A percentile compares a stretch with the other conserved stretches of the same genome.
phyloP scores from a whole-genome alignment of 2,113 vertebrate genomes.

The Martes martes region DNA sequence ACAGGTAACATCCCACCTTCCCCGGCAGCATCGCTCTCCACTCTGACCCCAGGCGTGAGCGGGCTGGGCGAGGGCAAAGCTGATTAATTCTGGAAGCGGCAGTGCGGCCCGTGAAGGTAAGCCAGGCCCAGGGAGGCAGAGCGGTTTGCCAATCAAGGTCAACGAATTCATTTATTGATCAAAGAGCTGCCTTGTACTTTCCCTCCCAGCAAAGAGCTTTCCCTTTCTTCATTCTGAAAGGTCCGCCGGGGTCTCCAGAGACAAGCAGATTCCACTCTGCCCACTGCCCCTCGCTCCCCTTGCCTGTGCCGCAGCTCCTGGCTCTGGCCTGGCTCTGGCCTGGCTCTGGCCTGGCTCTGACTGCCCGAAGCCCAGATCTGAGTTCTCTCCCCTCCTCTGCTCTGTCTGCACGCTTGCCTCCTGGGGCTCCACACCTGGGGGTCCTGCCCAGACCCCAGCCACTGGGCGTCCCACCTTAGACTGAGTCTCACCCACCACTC shows the following conservation, averaged over 20 bases:
- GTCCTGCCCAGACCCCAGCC: background rate
- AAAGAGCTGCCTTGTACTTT: background rate
- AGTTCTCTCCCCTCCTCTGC: too few relatives aligned
- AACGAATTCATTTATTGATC: background rate
- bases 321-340: background rate
- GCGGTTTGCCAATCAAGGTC: background rate
- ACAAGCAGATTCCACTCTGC: background rate
- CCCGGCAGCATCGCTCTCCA: too few relatives aligned
- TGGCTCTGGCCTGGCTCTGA: too few relatives aligned
- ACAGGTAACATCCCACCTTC: background rate
- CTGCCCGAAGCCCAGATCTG: background rate
- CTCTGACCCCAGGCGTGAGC: fast-evolving
- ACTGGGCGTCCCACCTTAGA: fast-evolving
- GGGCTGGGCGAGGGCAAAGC: fast-evolving
- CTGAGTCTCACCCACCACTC: background rate
- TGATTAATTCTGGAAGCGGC: background rate
- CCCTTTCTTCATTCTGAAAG: background rate
- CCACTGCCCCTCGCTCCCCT: fast-evolving
- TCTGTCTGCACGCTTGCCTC: too few relatives aligned
- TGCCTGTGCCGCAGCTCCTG: background rate
- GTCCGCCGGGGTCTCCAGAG: background rate
- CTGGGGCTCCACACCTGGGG: fast-evolving
- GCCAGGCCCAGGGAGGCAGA: fast-evolving
- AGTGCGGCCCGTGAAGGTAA: fast-evolving
- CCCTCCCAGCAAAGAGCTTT: background rate